These are phyloP conservation scores for Rosalia funebris DNA, from an alignment of 2,888 invertebrate species.

Conservation along the genomic window DNA sequence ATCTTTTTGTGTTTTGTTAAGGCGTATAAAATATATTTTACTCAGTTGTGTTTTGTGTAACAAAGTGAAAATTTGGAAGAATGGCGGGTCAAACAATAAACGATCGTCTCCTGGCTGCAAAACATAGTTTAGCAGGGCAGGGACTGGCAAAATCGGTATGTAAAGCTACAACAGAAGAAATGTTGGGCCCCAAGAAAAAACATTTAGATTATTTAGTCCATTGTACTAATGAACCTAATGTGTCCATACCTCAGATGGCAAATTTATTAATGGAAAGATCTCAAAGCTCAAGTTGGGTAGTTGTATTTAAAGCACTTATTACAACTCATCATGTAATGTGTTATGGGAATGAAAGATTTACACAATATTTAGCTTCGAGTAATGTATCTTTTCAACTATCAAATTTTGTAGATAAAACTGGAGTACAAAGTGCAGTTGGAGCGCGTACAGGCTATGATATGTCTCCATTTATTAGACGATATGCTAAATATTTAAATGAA, in stretches of 20 bases:
- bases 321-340: constrained; percentile 99
- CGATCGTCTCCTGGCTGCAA: constrained; percentile 97
- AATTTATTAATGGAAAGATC: constrained; percentile 98
- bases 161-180: constrained; percentile 99
- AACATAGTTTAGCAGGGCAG: constrained; percentile 99
- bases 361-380: constrained; percentile 99
- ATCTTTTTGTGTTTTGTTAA: constrained; percentile 30
- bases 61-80: constrained; percentile 29
- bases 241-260: constrained; percentile 99
- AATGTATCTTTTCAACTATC: constrained; percentile 99
- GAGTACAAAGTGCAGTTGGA: constrained; percentile 89
- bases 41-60: constrained; percentile 25
- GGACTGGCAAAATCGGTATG: constrained; percentile 99
- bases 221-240: constrained; percentile 99
- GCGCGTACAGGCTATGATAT: constrained; percentile 90
- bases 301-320: constrained; percentile 97
- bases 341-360: constrained; percentile 99
- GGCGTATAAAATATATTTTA: constrained; percentile 22
- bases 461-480: constrained; percentile 98
- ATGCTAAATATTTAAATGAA: constrained; percentile 99
- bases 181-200: constrained; percentile 99
- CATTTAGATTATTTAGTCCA: constrained; percentile 99
- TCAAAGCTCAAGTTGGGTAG: constrained; percentile 98
- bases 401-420: constrained; percentile 97
- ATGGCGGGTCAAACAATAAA: constrained; percentile 99